A percentile compares a stretch with the other conserved stretches of the same genome.
Conservation (phyloP, 1,140 invertebrate genomes). For the Bombus terrestris region DNA sequence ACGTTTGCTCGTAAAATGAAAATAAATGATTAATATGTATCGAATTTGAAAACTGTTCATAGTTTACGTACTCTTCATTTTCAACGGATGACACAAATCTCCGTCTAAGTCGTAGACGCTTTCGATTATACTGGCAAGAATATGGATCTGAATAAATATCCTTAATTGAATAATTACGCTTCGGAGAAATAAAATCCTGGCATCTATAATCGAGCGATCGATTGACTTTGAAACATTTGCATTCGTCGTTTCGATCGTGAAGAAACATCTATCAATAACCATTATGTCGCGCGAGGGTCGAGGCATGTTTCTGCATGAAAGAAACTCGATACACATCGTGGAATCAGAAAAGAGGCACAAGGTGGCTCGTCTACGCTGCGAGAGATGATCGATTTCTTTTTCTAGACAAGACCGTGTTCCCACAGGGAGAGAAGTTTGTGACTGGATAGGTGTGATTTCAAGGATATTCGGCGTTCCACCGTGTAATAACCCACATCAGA, state of each 20-base stretch:
- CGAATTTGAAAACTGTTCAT: too few relatives aligned
- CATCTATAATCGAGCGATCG: not conserved
- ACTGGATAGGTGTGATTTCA: slow-evolving; percentile 13
- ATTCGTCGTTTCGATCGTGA: not conserved
- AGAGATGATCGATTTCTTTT: slow-evolving; percentile 15
- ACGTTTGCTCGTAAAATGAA: too few relatives aligned
- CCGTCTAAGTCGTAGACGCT: not conserved
- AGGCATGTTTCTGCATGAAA: not conserved
- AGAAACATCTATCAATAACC: slow-evolving; percentile 9
- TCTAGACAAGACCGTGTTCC: not conserved
- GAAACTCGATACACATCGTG: not conserved
- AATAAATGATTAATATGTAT: too few relatives aligned
- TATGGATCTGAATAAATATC: not conserved
- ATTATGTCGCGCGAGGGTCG: slow-evolving; percentile 3
- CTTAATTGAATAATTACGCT: not conserved
- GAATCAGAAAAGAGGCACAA: slow-evolving; percentile 21
- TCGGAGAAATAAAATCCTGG: not conserved
- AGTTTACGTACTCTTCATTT: not conserved
- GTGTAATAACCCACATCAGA: slow-evolving; percentile 37
- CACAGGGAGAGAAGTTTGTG: slow-evolving; percentile 19
- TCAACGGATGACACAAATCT: not conserved
- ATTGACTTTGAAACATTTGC: slow-evolving; percentile 1
- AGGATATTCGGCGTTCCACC: slow-evolving; percentile 43
- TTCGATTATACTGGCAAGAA: not conserved
- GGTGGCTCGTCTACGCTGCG: not conserved